These are phyloP conservation scores for Plebejus argus DNA, from an alignment of 2,888 invertebrate genomes.

Conservation along the genomic window DNA sequence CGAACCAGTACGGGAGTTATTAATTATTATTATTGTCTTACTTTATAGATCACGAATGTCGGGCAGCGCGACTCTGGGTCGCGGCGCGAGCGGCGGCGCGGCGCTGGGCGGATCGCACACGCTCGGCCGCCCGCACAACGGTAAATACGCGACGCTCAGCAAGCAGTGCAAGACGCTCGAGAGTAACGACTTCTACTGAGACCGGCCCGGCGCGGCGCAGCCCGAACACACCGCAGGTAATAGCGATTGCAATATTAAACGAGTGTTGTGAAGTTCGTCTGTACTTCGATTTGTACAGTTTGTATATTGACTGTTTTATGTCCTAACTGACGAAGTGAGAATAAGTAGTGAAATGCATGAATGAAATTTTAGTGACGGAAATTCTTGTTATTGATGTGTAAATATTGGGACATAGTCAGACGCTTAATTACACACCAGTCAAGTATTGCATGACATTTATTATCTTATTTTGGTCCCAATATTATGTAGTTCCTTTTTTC, in stretches of 20 bases:
- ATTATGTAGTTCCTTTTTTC: too few species aligned
- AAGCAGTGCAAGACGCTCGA: slow-evolving; percentile 97
- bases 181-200: slow-evolving; percentile 97
- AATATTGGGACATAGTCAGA: too few species aligned
- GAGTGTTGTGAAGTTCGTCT: not conserved
- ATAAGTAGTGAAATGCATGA: not conserved
- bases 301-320: not conserved
- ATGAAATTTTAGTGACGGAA: not conserved
- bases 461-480: too few species aligned
- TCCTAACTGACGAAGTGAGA: not conserved
- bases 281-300: not conserved
- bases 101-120: slow-evolving; percentile 81
- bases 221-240: slow-evolving; percentile 50
- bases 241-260: not conserved
- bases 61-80: slow-evolving; percentile 66
- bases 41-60: slow-evolving; percentile 64
- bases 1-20: not conserved
- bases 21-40: slow-evolving; percentile 36
- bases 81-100: slow-evolving; percentile 55
- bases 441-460: too few species aligned
- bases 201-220: slow-evolving; percentile 82
- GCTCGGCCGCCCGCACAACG: slow-evolving; percentile 87
- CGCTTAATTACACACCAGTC: too few species aligned
- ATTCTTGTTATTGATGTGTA: not conserved
- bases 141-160: slow-evolving; percentile 97